A percentile compares a stretch with the other conserved stretches of the same genome.
Conservation (phyloP, 2,113 vertebrate genomes). For the Lophius piscatorius region DNA sequence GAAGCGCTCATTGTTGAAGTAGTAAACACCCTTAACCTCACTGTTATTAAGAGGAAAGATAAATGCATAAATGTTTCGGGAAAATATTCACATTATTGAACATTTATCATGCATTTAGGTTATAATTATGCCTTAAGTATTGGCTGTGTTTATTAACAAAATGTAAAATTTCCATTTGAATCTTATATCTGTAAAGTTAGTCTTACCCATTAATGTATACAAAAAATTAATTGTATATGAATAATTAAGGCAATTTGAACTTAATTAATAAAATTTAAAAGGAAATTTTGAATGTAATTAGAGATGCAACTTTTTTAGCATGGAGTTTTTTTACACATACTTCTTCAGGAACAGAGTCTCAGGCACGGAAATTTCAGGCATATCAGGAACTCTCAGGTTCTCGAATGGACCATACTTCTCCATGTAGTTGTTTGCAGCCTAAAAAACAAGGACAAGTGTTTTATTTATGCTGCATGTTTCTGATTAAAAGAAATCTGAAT, state of each 20-base stretch:
- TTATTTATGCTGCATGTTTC: neutral
- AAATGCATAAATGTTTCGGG: slow-evolving; percentile 6
- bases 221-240: too few relatives aligned
- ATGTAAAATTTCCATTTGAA: too few relatives aligned
- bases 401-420: slow-evolving; percentile 78
- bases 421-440: slow-evolving; percentile 87
- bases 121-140: too few relatives aligned
- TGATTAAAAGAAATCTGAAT: neutral
- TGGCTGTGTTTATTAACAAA: too few relatives aligned
- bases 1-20: slow-evolving; percentile 82
- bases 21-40: slow-evolving; percentile 82
- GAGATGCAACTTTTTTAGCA: neutral
- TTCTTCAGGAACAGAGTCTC: slow-evolving; percentile 88
- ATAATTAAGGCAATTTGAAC: too few relatives aligned
- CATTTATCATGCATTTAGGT: too few relatives aligned
- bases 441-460: slow-evolving; percentile 22
- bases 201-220: too few relatives aligned
- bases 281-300: neutral
- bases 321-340: slow-evolving; percentile 69
- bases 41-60: slow-evolving; percentile 75
- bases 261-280: too few relatives aligned
- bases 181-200: too few relatives aligned
- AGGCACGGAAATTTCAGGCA: slow-evolving; percentile 83
- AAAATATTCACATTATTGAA: neutral
- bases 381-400: slow-evolving; percentile 81